Percentiles rank a stretch among this genome's conserved stretches.
Conservation (phyloP, 2,113 vertebrate genomes). For the Lipotes vexillifer region DNA sequence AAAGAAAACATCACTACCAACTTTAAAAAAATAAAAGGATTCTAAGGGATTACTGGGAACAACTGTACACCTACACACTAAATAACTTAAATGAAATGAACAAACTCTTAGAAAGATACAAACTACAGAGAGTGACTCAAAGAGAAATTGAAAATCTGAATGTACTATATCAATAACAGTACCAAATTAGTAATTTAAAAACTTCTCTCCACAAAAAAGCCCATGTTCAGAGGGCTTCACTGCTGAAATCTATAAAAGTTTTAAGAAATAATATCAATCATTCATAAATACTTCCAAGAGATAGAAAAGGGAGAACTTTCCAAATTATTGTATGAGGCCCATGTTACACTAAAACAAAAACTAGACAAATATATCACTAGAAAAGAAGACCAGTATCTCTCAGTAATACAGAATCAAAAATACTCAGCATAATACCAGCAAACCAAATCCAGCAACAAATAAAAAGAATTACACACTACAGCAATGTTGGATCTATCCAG, state of each 20-base stretch:
- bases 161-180: not conserved
- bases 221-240: not conserved
- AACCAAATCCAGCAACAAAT: not conserved
- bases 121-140: not conserved
- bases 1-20: not conserved
- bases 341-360: not conserved
- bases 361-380: not conserved
- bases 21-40: not conserved
- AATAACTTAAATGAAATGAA: not conserved
- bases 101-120: not conserved
- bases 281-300: not conserved
- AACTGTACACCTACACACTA: not conserved
- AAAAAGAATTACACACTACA: not conserved
- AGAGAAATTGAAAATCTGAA: not conserved
- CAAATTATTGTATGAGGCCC: not conserved
- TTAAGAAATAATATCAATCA: not conserved
- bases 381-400: not conserved
- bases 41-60: not conserved
- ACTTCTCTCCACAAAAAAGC: not conserved
- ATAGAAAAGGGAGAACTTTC: not conserved
- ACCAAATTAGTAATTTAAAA: constrained; percentile 14
- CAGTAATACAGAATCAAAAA: not conserved
- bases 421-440: not conserved
- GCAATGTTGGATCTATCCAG: not conserved
- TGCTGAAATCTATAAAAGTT: not conserved